Percentiles rank a stretch among this genome's conserved stretches.
phyloP scores from a whole-genome alignment of 1,140 invertebrate genomes.

The Pogonognathellus flavescens region DNA sequence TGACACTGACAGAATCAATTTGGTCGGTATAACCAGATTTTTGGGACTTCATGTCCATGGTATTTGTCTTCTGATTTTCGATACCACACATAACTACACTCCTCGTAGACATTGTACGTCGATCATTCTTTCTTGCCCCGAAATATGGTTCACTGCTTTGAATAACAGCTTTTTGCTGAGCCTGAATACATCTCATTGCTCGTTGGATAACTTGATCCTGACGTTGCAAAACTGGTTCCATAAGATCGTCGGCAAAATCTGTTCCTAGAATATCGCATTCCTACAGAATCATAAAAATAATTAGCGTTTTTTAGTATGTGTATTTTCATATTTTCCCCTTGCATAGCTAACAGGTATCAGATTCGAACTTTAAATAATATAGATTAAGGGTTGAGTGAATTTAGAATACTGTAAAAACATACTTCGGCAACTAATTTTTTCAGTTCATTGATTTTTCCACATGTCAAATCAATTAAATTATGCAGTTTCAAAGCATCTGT shows the following conservation, averaged over 20 bases:
- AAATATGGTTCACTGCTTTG: neutral
- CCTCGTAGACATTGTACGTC: neutral
- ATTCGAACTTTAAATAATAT: no score
- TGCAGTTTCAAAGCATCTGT: neutral
- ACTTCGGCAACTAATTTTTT: neutral
- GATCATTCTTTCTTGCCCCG: neutral
- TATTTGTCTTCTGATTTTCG: neutral
- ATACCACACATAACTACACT: neutral
- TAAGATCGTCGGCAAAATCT: neutral
- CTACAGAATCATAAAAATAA: neutral
- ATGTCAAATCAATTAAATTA: neutral
- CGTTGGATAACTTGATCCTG: neutral
- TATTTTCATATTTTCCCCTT: no score
- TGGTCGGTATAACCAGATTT: neutral
- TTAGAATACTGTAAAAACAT: neutral
- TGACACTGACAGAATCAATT: neutral
- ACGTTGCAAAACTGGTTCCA: neutral
- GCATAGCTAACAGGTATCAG: no score
- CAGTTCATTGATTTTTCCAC: neutral
- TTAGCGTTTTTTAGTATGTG: no score
- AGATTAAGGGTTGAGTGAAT: no score
- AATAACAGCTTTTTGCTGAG: neutral
- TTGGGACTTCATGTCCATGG: neutral
- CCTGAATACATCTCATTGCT: neutral
- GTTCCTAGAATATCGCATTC: neutral